Evolutionary conservation across 2,888 invertebrate species (phyloP), one percentile per base, ranked within the genome.

Genomic region (Athalia circularis): DNA sequence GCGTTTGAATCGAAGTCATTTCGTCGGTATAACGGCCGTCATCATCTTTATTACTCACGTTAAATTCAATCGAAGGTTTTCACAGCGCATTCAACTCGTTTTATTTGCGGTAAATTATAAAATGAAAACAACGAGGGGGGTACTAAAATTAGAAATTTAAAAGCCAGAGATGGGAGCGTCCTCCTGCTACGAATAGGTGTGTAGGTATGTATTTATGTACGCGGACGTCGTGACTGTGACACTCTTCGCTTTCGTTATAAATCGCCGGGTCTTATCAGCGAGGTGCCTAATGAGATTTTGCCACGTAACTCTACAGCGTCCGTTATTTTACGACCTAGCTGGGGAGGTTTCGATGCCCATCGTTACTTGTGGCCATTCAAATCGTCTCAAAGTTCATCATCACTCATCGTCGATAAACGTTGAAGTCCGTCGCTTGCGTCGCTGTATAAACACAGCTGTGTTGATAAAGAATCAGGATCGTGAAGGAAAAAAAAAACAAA

Each of bases 281-380:
- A 29, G 29, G 29, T 29, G 29, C 29, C 29, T 65, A 65, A 48
- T 65, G 65, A n/a, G 8, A 65, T 13, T 65, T 65, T 13, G 15
- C 47, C 29, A 48, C 65, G 48, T 29, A 29, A 65, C 7, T 11
- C 13, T 48, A 48, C 13, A 7, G 13, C 15, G 48, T 48, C 48
- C 65, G 48, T 15, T 13, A 65, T 65, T 65, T 65, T 65, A 65
- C 29, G 13, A 15, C 48, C 47, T 9, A 43, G 29, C 29, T 13
- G 65, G 65, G 47, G 65, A 65, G 65, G 5, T 65, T 65, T n/a
- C 65, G n/a, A 13, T 65, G 47, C 13, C 65, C 13, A 65, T 48
- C 3, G 11, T 4, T 64, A 11, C 11, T 6, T 8, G 7, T n/a
- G 11, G 65, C 47, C 48, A 65, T 65, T 65, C 8, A 48, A 48